Evolutionary conservation across 1,140 invertebrate species (phyloP).

Genomic region (Drosophila malerkotliana): DNA sequence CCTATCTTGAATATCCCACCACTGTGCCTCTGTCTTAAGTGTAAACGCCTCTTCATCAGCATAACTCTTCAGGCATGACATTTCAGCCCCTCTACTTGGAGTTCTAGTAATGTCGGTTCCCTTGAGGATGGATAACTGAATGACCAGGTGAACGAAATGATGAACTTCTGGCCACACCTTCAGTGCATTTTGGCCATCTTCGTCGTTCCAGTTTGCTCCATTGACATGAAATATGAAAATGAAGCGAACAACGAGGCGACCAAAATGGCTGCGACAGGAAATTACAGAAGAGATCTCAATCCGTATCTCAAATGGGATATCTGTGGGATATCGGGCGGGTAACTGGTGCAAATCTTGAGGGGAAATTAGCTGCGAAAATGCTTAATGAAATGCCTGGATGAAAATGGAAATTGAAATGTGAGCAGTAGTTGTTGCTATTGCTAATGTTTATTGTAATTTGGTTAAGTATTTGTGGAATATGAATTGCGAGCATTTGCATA

Average conservation of each 20-base stretch:
- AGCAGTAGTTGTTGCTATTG: conserved; percentile 26
- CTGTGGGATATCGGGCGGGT: conserved; percentile 1
- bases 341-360: conserved; percentile 72
- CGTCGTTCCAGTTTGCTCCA: conserved; percentile 47
- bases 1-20: not conserved
- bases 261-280: conserved; percentile 74
- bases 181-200: conserved; percentile 71
- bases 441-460: conserved; percentile 71
- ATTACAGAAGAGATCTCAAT: conserved; percentile 64
- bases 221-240: conserved; percentile 63
- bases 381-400: conserved; percentile 16
- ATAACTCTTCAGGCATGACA: conserved; percentile 76
- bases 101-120: conserved; percentile 50
- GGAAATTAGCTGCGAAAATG: conserved; percentile 82
- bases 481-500: conserved; percentile 82
- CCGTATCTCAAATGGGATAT: conserved; percentile 29
- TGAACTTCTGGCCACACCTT: conserved; percentile 63
- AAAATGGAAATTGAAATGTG: conserved; percentile 62
- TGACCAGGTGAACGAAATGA: conserved; percentile 29
- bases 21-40: conserved; percentile 34
- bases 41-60: conserved; percentile 74
- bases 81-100: conserved; percentile 29
- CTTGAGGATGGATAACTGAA: conserved; percentile 25
- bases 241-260: not conserved
- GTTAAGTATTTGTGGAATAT: conserved; percentile 79